A percentile compares a stretch with the other conserved stretches of the same genome.
Conservation (phyloP, 2,113 vertebrate species). For the Syngnathus scovelli region DNA sequence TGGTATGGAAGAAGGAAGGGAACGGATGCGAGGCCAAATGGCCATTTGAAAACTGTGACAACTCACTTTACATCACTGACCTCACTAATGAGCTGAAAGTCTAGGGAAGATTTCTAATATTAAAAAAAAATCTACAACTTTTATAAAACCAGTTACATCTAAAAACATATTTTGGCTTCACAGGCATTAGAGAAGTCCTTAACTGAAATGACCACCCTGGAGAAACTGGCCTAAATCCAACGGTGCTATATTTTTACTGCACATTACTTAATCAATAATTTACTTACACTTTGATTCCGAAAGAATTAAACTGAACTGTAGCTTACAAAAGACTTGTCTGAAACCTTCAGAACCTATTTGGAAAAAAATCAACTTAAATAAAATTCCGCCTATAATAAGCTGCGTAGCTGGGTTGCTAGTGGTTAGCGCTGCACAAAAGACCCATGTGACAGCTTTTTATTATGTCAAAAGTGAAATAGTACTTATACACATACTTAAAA, state of each 20-base stretch:
- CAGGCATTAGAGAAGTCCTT: background rate
- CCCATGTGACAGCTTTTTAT: background rate
- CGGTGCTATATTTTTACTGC: background rate
- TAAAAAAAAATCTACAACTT: background rate
- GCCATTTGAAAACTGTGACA: slow-evolving; percentile 27
- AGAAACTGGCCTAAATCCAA: background rate
- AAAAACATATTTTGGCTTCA: slow-evolving; percentile 20
- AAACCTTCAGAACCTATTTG: background rate
- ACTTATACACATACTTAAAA: background rate
- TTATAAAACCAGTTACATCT: slow-evolving; percentile 11
- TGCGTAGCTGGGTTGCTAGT: too few relatives aligned
- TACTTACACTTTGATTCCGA: background rate
- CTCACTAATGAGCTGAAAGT: slow-evolving; percentile 15
- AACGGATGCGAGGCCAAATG: slow-evolving; percentile 25
- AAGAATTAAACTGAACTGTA: background rate
- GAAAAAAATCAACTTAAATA: background rate
- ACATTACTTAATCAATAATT: background rate
- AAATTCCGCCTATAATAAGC: background rate
- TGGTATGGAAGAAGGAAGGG: slow-evolving; percentile 29
- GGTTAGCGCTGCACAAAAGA: background rate
- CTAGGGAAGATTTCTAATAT: background rate
- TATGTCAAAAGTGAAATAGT: background rate
- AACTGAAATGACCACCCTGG: background rate
- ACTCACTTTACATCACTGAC: slow-evolving; percentile 21
- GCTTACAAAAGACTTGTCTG: background rate